Evolutionary conservation across 2,797 vertebrate species (phyloP).

Genomic region (Glossophaga mutica): DNA sequence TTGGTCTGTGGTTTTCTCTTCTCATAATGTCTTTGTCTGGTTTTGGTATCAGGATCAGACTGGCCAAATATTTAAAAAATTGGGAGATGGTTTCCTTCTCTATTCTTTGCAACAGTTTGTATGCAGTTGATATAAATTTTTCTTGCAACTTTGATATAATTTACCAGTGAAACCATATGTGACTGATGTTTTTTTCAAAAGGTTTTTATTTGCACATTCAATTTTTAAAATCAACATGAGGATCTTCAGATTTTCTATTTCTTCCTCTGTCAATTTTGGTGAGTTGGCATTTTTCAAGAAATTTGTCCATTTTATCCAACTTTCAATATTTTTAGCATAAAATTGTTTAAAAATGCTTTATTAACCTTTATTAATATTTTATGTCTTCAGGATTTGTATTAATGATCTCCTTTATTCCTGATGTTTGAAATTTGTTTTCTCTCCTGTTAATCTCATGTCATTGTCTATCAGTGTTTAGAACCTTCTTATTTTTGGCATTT

Average conservation of each 20-base stretch:
- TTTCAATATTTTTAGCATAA: not conserved
- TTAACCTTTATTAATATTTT: not conserved
- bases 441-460: not conserved
- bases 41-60: slow-evolving; percentile 41
- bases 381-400: not conserved
- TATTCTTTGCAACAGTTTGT: slow-evolving; percentile 36
- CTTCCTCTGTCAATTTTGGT: slow-evolving; percentile 31
- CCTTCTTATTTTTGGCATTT: not conserved
- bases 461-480: not conserved
- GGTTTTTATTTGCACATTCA: not conserved
- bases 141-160: not conserved
- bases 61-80: slow-evolving; percentile 5
- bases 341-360: not conserved
- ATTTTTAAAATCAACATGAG: not conserved
- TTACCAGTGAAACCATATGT: not conserved
- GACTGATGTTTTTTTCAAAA: not conserved
- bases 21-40: slow-evolving; percentile 61
- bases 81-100: not conserved
- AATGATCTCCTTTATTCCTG: not conserved
- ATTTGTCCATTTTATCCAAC: not conserved
- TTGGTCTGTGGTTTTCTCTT: slow-evolving; percentile 67
- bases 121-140: not conserved
- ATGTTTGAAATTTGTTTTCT: slow-evolving; percentile 1
- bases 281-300: not conserved
- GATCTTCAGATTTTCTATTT: slow-evolving; percentile 30